phyloP scores from a whole-genome alignment of 2,113 vertebrate species.

The Strix aluco region DNA sequence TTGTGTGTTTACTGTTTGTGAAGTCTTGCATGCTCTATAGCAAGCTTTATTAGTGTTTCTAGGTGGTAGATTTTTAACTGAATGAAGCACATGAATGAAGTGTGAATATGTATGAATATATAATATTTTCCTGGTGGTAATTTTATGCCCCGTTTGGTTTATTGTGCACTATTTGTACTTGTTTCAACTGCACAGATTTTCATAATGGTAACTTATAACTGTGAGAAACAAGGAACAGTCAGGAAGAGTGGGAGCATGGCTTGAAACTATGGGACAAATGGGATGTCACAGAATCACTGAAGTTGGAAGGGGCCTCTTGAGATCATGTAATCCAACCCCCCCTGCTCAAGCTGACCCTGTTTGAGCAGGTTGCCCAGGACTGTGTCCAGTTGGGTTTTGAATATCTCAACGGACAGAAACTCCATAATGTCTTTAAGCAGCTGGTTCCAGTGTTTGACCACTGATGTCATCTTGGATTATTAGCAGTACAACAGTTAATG shows the following conservation, averaged over 20 bases:
- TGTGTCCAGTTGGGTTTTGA: not conserved
- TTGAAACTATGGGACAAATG: not conserved
- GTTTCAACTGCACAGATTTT: not conserved
- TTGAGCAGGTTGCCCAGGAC: not conserved
- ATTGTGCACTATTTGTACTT: not conserved
- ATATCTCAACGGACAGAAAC: not conserved
- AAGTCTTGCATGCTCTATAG: not conserved
- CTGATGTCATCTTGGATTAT: not conserved
- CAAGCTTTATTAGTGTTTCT: constrained; percentile 32
- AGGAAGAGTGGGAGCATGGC: not conserved
- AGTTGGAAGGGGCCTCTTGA: not conserved
- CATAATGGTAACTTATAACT: not conserved
- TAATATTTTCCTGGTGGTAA: not conserved
- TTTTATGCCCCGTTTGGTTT: constrained; percentile 7
- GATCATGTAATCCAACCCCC: not conserved
- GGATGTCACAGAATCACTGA: not conserved
- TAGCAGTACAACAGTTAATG: not conserved
- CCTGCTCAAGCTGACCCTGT: not conserved
- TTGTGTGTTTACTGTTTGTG: constrained; percentile 48
- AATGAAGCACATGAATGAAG: constrained; percentile 13
- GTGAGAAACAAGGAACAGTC: not conserved
- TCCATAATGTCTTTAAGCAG: not conserved
- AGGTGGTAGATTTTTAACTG: constrained; percentile 11
- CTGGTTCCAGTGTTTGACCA: not conserved
- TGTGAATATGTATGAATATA: not conserved